phyloP scores from a whole-genome alignment of 2,113 vertebrate genomes.

The Mustela nigripes region DNA sequence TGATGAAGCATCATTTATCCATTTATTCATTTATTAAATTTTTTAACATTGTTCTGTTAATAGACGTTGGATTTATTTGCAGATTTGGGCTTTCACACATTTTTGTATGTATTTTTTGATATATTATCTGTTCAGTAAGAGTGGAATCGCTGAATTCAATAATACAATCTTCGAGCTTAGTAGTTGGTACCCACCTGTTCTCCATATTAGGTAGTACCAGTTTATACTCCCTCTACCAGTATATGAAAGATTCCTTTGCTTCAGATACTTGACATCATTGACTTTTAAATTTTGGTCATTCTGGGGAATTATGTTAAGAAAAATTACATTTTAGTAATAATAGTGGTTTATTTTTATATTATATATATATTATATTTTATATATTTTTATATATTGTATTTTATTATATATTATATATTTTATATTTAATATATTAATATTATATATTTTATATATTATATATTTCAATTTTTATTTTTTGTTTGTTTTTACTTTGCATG shows the following conservation, averaged over 20 bases:
- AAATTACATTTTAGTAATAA: neutral
- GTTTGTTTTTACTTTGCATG: neutral
- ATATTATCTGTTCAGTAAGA: neutral
- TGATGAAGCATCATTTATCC: neutral
- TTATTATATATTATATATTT: too few species aligned
- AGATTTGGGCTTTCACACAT: neutral
- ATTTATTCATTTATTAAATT: neutral
- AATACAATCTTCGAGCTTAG: neutral
- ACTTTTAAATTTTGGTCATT: neutral
- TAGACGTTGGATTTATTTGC: neutral
- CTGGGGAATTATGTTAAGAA: neutral
- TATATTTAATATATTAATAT: too few species aligned
- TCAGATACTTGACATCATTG: neutral
- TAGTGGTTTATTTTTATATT: too few species aligned
- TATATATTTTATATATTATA: too few species aligned
- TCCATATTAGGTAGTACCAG: neutral
- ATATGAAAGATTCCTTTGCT: neutral
- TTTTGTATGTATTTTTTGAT: neutral
- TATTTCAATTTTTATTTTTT: too few species aligned
- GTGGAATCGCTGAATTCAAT: neutral
- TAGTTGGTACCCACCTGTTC: neutral
- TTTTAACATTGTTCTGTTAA: neutral
- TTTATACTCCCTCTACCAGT: neutral
- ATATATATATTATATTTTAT: too few species aligned
- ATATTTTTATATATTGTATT: too few species aligned